Percentiles rank a stretch among this genome's conserved stretches.
Conservation (phyloP, 2,888 invertebrate genomes). For the Byasa hedistus region DNA sequence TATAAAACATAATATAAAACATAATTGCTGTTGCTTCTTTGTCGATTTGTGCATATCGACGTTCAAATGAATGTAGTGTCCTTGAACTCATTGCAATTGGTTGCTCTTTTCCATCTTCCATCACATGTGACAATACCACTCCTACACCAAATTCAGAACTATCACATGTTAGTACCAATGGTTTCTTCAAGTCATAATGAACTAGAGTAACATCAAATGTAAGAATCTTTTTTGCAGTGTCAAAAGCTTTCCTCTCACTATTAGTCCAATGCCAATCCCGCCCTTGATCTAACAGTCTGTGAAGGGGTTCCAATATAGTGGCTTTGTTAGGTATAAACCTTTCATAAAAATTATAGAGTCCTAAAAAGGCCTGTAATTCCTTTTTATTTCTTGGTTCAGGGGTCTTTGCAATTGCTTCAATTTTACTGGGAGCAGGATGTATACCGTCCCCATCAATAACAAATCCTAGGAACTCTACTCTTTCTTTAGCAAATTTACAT, state of each 20-base stretch:
- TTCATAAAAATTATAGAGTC: conserved; percentile 36
- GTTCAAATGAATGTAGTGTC: conserved; percentile 32
- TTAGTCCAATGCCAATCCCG: conserved; percentile 32
- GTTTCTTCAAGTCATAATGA: conserved; percentile 32
- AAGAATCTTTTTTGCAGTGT: conserved; percentile 17
- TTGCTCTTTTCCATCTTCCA: conserved; percentile 30
- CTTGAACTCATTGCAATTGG: conserved; percentile 31
- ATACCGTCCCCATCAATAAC: too few species aligned
- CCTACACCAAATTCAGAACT: conserved; percentile 35
- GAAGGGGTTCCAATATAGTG: conserved; percentile 34
- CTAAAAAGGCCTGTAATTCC: neutral
- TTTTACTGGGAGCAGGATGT: too few species aligned
- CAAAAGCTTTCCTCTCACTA: conserved; percentile 32
- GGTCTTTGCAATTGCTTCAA: too few species aligned
- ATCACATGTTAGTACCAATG: conserved; percentile 32
- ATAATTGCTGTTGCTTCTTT: conserved; percentile 33
- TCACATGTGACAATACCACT: conserved; percentile 29
- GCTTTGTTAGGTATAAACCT: conserved; percentile 15
- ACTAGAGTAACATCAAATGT: conserved; percentile 26
- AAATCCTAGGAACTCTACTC: too few species aligned
- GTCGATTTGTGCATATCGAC: conserved; percentile 32
- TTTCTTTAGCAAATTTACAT: too few species aligned
- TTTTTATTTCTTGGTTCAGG: neutral
- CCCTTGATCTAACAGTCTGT: conserved; percentile 30
- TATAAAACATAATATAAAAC: too few species aligned